Base-by-base conservation (phyloP, 2,888 invertebrate species). In the Creontiades dilutus region DNA sequence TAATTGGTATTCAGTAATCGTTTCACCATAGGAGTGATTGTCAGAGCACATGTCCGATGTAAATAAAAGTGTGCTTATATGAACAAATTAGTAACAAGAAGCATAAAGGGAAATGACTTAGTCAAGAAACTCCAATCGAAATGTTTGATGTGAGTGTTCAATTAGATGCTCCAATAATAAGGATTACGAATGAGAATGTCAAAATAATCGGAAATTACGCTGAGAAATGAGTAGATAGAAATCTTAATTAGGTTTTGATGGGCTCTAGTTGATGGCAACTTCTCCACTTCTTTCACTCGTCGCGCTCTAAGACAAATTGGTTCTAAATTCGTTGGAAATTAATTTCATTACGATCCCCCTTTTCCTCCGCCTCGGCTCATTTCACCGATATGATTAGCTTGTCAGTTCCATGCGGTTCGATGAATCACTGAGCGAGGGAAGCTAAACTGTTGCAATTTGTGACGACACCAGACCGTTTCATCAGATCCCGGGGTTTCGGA, bases 341-440 rank as follows among this genome's bases (percentile, higher is more conserved):
- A 88, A 88, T 88, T 88, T 88, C 88, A 88, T 88, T 88, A 88
- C 52, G 80, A 47, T 19, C 46, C 68, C 76, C 75, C 47, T 68
- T 28, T 19, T 46, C 86, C 46, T 76, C 78, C 12, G 37, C 46
- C 55, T 88, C 80, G 88, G 48, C 78, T 55, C 88, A 88, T 88
- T 88, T 88, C 88, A 88, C 88, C 78, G 88, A 88, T 88, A 80
- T 88, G 88, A 88, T 88, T 88, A 88, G 88, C 80, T 68, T 88
- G 88, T 88, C 88, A 88, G 88, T 88, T 88, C 88, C 88, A 88
- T 88, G 80, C 88, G 88, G 88, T 88, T 88, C 88, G 88, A 88
- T 88, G 88, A 88, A 88, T 88, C 88, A 88, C 88, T 80, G 88
- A 86, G 76, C 46, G 76, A 19, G 23, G 82, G 55, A 16, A 19